Evolutionary conservation across 2,797 vertebrate genomes (phyloP).

Genomic region (Neosalanx taihuensis): DNA sequence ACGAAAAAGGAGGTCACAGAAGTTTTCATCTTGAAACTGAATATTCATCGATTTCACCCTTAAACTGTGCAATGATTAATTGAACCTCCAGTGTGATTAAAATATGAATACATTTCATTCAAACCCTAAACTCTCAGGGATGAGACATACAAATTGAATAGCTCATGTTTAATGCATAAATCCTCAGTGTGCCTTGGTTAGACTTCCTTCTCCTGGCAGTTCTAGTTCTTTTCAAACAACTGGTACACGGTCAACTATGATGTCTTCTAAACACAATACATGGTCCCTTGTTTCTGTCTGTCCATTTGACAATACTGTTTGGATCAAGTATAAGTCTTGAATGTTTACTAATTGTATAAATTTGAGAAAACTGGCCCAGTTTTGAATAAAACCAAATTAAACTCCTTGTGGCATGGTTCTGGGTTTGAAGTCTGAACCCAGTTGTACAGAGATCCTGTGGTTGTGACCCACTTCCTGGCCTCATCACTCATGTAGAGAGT

Average conservation of each 20-base stretch:
- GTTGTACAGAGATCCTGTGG: constrained; percentile 66
- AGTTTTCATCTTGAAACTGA: constrained; percentile 55
- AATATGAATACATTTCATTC: constrained; percentile 69
- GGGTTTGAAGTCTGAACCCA: constrained; percentile 50
- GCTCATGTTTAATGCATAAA: constrained; percentile 67
- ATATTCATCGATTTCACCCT: constrained; percentile 73
- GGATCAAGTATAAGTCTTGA: too few relatives aligned
- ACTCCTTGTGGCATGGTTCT: background rate
- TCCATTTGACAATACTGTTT: background rate
- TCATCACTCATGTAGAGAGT: constrained; percentile 56
- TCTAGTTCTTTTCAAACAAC: background rate
- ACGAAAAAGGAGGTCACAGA: constrained; percentile 56
- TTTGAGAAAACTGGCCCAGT: background rate
- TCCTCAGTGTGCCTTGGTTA: constrained; percentile 56
- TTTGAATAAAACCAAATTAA: background rate
- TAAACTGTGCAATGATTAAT: constrained; percentile 70
- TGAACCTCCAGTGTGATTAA: constrained; percentile 70
- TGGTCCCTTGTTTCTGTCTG: background rate
- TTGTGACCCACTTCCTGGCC: constrained; percentile 71
- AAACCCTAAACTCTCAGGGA: constrained; percentile 62
- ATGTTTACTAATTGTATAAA: too few relatives aligned
- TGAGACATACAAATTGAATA: constrained; percentile 49
- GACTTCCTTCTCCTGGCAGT: constrained; percentile 12
- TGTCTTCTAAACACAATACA: background rate
- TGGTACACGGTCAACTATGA: constrained; percentile 4